These are phyloP conservation scores for Drosophila pseudoobscura DNA, from an alignment of 1,140 invertebrate genomes.

Conservation along the genomic window DNA sequence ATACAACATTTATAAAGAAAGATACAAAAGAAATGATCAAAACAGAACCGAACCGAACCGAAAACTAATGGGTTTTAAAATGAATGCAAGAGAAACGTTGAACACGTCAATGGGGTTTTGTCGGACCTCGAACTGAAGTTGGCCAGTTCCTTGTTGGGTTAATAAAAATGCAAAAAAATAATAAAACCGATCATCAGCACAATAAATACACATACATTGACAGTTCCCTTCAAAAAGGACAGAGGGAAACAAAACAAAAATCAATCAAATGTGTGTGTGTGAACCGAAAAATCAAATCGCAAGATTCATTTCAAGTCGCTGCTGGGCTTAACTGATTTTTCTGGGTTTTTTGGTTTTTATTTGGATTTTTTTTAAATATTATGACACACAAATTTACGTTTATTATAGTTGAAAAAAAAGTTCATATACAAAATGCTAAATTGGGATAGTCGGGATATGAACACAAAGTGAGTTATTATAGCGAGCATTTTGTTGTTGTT, in stretches of 20 bases:
- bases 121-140: slow-evolving; percentile 2
- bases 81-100: slow-evolving; percentile 1
- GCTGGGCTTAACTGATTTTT: no score
- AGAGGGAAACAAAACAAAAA: slow-evolving; percentile 43
- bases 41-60: slow-evolving; percentile 26
- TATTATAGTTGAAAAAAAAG: slow-evolving; percentile 40
- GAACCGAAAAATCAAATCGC: slow-evolving; percentile 17
- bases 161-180: slow-evolving; percentile 55
- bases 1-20: slow-evolving; percentile 63
- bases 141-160: not conserved
- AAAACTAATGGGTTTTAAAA: slow-evolving; percentile 3
- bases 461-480: slow-evolving; percentile 56
- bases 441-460: slow-evolving; percentile 23
- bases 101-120: not conserved
- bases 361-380: no score
- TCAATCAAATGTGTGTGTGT: not conserved
- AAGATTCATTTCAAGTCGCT: slow-evolving; percentile 14
- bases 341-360: no score
- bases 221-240: slow-evolving; percentile 17
- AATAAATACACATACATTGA: slow-evolving; percentile 63
- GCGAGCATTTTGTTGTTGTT: slow-evolving; percentile 44
- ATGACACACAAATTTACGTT: slow-evolving; percentile 55
- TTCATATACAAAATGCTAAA: slow-evolving; percentile 67
- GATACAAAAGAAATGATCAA: slow-evolving; percentile 22
- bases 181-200: slow-evolving; percentile 61